Conservation (phyloP, 37 sponge, comb jelly and placozoan species). For the Chondrosia reniformis region DNA sequence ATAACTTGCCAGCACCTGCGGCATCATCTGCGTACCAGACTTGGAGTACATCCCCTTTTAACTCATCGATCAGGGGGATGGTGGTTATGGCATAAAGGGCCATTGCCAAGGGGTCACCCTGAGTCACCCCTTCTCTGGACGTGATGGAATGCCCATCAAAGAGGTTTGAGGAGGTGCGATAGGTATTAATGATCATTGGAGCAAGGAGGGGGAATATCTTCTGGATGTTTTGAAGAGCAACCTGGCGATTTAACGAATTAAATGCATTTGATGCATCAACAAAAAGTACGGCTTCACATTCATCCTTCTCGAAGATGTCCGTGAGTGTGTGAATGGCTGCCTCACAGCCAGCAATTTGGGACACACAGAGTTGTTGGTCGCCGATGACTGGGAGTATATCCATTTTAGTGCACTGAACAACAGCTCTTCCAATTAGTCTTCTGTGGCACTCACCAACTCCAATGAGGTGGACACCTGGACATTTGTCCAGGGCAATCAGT, state of each 20-base stretch:
- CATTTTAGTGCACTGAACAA: conserved; percentile 4
- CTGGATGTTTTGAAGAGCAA: conserved; percentile 3
- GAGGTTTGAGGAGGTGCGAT: neutral
- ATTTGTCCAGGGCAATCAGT: conserved; percentile 22
- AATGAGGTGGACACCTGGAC: conserved; percentile 8
- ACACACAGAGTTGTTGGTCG: conserved; percentile 17
- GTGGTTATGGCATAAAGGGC: conserved; percentile 12
- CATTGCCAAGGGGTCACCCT: conserved; percentile 20
- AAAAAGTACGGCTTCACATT: conserved; percentile 13
- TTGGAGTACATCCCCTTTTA: neutral
- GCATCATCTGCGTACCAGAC: conserved; percentile 24
- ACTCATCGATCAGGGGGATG: conserved; percentile 7
- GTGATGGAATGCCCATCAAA: conserved; percentile 15
- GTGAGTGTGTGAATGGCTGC: conserved; percentile 23
- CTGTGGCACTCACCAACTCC: conserved; percentile 4
- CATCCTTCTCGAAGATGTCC: neutral
- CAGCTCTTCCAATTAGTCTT: conserved; percentile 21
- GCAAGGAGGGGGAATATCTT: conserved; percentile 14
- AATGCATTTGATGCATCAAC: conserved; percentile 24
- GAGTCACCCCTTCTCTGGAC: conserved; percentile 4
- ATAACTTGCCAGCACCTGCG: conserved; percentile 14
- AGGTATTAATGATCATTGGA: conserved; percentile 12
- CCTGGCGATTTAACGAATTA: conserved; percentile 16
- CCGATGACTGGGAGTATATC: neutral
- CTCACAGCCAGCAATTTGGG: conserved; percentile 20